These are phyloP conservation scores for Platycnemis pennipes DNA, from an alignment of 2,888 invertebrate genomes.

Conservation along the genomic window DNA sequence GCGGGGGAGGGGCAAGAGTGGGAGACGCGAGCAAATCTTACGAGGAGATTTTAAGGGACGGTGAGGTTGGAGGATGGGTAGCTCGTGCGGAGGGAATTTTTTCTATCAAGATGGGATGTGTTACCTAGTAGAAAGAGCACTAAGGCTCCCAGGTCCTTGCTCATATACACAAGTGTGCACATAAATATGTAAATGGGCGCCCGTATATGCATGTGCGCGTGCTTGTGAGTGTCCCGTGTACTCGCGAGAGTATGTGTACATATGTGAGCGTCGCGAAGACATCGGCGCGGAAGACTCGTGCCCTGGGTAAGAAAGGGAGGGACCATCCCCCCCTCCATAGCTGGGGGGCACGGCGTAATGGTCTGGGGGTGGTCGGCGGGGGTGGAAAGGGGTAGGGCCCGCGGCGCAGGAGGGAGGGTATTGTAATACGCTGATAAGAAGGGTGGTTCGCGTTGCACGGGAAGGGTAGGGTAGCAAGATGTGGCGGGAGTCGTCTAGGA, in stretches of 20 bases:
- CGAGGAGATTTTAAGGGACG: constrained; percentile 1
- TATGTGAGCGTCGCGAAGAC: background rate
- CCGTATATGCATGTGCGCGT: background rate
- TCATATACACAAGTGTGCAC: background rate
- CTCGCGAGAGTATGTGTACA: background rate
- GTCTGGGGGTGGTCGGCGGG: background rate
- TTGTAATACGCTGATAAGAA: constrained; percentile 36
- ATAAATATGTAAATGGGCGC: background rate
- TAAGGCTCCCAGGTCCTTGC: background rate
- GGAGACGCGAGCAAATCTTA: constrained; percentile 29
- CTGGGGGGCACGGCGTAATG: background rate
- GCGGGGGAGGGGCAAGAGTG: background rate
- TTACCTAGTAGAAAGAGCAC: background rate
- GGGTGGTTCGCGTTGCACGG: background rate
- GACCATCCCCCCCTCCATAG: background rate
- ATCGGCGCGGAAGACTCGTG: background rate
- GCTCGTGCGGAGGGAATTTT: background rate
- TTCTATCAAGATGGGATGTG: constrained; percentile 14
- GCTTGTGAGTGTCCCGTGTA: background rate
- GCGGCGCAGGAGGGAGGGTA: background rate
- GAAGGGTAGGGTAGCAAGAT: background rate
- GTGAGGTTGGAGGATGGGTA: background rate
- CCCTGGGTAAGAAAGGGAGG: background rate
- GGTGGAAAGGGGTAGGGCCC: background rate
- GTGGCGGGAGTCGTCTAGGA: background rate